A percentile compares a stretch with the other conserved stretches of the same genome.
These are phyloP conservation scores for Chitala chitala DNA, from an alignment of 2,113 vertebrate genomes.

Conservation along the genomic window DNA sequence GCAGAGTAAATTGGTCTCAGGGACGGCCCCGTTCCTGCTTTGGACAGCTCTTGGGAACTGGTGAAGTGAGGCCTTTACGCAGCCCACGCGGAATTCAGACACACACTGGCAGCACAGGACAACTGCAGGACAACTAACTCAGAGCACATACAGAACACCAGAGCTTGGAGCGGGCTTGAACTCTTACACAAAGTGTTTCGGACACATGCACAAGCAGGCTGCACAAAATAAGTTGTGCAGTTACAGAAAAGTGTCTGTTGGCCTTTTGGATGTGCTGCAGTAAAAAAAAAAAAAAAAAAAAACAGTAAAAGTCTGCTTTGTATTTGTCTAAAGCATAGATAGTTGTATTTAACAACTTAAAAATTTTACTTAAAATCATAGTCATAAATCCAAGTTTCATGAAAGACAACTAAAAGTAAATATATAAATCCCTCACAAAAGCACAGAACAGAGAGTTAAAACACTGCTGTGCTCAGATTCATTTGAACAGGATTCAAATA, in stretches of 20 bases:
- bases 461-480: neutral
- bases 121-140: slow-evolving; percentile 9
- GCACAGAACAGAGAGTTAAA: neutral
- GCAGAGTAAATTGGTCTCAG: slow-evolving; percentile 44
- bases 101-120: slow-evolving; percentile 16
- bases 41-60: slow-evolving; percentile 9
- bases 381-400: too few species aligned
- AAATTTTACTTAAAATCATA: too few species aligned
- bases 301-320: too few species aligned
- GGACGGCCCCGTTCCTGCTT: slow-evolving; percentile 27
- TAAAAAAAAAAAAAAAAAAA: too few species aligned
- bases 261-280: too few species aligned
- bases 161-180: neutral
- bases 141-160: slow-evolving; percentile 14
- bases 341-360: too few species aligned
- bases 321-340: too few species aligned
- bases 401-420: too few species aligned
- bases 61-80: slow-evolving; percentile 17
- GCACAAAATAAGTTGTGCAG: too few species aligned
- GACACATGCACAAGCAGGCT: neutral
- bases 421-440: too few species aligned
- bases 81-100: slow-evolving; percentile 21
- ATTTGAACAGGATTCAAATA: too few species aligned
- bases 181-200: neutral
- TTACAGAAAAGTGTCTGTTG: too few species aligned